Percentiles rank a stretch among this genome's conserved stretches.
Evolutionary conservation across 2,888 invertebrate genomes (phyloP).

Genomic region (Caenorhabditis panamensis): DNA sequence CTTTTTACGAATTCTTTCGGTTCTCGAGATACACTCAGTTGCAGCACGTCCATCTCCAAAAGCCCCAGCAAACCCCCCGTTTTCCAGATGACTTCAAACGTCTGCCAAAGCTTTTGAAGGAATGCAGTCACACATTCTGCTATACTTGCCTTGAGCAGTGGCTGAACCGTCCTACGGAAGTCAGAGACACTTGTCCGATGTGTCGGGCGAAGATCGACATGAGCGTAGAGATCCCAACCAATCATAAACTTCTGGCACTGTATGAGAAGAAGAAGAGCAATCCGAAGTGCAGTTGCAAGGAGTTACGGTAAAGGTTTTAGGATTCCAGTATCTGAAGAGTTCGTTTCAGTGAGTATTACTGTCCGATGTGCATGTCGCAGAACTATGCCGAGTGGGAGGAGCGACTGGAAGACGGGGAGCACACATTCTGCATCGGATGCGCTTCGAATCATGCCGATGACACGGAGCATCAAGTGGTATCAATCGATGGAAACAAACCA

Average conservation of each 20-base stretch:
- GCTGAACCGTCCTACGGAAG: background rate
- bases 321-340: background rate
- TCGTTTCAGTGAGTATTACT: slow-evolving; percentile 34
- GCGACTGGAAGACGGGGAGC: slow-evolving; percentile 25
- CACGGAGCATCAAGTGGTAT: slow-evolving; percentile 9
- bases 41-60: too few species aligned
- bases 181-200: slow-evolving; percentile 34
- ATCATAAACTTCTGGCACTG: slow-evolving; percentile 14
- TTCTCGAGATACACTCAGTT: too few species aligned
- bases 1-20: too few species aligned
- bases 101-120: slow-evolving; percentile 19
- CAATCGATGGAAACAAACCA: slow-evolving; percentile 12
- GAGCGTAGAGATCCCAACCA: slow-evolving; percentile 16
- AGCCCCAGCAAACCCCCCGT: too few species aligned
- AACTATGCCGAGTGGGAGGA: slow-evolving; percentile 45
- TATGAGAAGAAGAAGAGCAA: slow-evolving; percentile 27
- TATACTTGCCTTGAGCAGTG: slow-evolving; percentile 19
- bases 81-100: slow-evolving; percentile 35
- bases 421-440: slow-evolving; percentile 39
- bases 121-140: slow-evolving; percentile 38
- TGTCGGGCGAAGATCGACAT: slow-evolving; percentile 14
- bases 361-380: slow-evolving; percentile 29
- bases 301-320: slow-evolving; percentile 5
- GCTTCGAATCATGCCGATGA: slow-evolving; percentile 23
- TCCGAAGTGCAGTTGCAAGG: slow-evolving; percentile 30